These are phyloP conservation scores for Heterotis niloticus DNA, from an alignment of 2,113 vertebrate species.

Conservation along the genomic window DNA sequence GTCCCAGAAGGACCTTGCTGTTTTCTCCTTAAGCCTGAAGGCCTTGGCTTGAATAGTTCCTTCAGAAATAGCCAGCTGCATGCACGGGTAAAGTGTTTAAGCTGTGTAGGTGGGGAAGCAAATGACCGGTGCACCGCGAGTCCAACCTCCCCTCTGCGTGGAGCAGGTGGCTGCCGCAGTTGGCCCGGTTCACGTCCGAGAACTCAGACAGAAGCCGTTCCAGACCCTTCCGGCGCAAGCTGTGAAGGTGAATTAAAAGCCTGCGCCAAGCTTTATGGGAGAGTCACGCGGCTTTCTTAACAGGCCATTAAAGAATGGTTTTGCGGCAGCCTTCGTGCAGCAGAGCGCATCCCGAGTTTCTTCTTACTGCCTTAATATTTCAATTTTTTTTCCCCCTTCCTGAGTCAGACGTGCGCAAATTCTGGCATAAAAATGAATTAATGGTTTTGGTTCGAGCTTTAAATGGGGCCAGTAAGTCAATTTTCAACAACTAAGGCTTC, in stretches of 20 bases:
- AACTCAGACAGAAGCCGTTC: neutral
- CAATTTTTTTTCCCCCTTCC: no score
- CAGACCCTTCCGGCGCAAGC: neutral
- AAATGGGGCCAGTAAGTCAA: no score
- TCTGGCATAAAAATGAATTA: no score
- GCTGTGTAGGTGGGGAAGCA: neutral
- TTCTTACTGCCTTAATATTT: no score
- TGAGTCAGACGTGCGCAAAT: no score
- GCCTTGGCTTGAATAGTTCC: neutral
- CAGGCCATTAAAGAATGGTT: neutral
- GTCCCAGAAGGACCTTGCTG: neutral
- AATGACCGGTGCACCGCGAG: neutral
- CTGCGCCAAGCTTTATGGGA: neutral
- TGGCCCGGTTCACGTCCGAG: neutral
- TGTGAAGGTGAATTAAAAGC: constrained; percentile 11
- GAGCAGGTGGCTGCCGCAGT: neutral
- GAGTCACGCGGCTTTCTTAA: neutral
- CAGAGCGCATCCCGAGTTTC: no score
- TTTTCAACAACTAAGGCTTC: no score
- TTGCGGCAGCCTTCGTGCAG: neutral
- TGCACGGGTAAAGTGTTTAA: constrained; percentile 1
- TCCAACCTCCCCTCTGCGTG: neutral
- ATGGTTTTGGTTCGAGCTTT: no score
- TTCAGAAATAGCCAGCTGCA: constrained; percentile 4
- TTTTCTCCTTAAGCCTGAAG: neutral